A percentile compares a stretch with the other conserved stretches of the same genome.
Conservation (phyloP, 2,797 vertebrate species). For the Catostomus latipinnis region DNA sequence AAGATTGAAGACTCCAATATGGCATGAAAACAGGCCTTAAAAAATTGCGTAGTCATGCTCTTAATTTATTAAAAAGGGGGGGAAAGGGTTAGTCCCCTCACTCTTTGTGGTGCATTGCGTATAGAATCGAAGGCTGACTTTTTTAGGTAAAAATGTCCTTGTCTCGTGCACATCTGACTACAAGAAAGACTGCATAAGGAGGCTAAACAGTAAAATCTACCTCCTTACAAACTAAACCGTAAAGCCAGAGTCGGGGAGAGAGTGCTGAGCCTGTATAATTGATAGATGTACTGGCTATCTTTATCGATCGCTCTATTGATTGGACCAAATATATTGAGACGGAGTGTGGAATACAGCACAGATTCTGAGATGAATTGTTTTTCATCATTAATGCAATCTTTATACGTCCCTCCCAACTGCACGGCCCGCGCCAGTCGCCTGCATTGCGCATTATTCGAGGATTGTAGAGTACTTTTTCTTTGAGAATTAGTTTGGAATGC, state of each 20-base stretch:
- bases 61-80: background rate
- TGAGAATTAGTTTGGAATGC: background rate
- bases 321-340: slow-evolving; percentile 85
- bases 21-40: background rate
- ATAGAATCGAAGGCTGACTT: background rate
- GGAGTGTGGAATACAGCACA: slow-evolving; percentile 85
- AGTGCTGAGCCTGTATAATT: slow-evolving; percentile 86
- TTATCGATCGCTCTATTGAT: slow-evolving; percentile 84
- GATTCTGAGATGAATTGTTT: slow-evolving; percentile 83
- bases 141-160: background rate
- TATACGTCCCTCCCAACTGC: slow-evolving; percentile 67
- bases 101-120: slow-evolving; percentile 11
- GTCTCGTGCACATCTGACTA: slow-evolving; percentile 9
- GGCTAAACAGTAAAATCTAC: slow-evolving; percentile 30
- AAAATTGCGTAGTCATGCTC: background rate
- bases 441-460: background rate
- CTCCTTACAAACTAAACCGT: slow-evolving; percentile 38
- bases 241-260: slow-evolving; percentile 74
- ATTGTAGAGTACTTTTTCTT: background rate
- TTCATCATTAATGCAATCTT: slow-evolving; percentile 80
- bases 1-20: background rate
- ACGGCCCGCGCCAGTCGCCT: slow-evolving; percentile 28
- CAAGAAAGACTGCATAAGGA: background rate
- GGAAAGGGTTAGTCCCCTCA: background rate
- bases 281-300: slow-evolving; percentile 87